These are phyloP conservation scores for Xanthostigma xanthostigma DNA, from an alignment of 2,888 invertebrate species.

Conservation along the genomic window DNA sequence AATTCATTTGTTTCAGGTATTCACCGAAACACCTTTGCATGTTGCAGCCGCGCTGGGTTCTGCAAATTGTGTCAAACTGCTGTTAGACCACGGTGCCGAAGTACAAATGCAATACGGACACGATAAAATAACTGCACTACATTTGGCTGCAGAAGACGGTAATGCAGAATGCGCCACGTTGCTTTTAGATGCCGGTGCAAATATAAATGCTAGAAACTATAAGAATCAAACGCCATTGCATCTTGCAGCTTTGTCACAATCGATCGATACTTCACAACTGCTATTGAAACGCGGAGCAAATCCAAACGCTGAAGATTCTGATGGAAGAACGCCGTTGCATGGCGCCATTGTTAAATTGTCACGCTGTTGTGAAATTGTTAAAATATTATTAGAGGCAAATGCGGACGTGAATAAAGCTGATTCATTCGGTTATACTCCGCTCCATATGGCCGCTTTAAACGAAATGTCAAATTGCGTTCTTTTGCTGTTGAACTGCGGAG, in stretches of 20 bases:
- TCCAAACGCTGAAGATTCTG: constrained; percentile 50
- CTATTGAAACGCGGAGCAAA: constrained; percentile 49
- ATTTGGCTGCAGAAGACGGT: constrained; percentile 79
- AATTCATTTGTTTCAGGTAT: constrained; percentile 36
- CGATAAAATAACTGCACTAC: constrained; percentile 63
- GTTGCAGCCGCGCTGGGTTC: constrained; percentile 65
- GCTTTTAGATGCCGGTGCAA: constrained; percentile 58
- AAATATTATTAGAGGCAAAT: constrained; percentile 45
- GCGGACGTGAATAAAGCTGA: constrained; percentile 64
- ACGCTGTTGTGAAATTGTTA: constrained; percentile 52
- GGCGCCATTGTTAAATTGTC: constrained; percentile 68
- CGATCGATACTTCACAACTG: constrained; percentile 57
- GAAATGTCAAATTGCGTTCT: constrained; percentile 65
- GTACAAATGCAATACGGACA: constrained; percentile 57
- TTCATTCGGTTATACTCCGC: constrained; percentile 68
- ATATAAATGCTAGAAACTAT: constrained; percentile 57
- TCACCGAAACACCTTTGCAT: constrained; percentile 72
- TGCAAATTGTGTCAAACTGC: constrained; percentile 49
- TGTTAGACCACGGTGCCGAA: constrained; percentile 66
- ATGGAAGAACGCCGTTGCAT: constrained; percentile 66
- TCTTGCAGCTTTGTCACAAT: constrained; percentile 66
- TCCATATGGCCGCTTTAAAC: constrained; percentile 71
- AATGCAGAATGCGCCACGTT: constrained; percentile 61
- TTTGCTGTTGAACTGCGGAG: constrained; percentile 59
- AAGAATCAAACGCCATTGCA: constrained; percentile 74